phyloP scores from a whole-genome alignment of 2,797 vertebrate genomes.

The Cyclopterus lumpus region DNA sequence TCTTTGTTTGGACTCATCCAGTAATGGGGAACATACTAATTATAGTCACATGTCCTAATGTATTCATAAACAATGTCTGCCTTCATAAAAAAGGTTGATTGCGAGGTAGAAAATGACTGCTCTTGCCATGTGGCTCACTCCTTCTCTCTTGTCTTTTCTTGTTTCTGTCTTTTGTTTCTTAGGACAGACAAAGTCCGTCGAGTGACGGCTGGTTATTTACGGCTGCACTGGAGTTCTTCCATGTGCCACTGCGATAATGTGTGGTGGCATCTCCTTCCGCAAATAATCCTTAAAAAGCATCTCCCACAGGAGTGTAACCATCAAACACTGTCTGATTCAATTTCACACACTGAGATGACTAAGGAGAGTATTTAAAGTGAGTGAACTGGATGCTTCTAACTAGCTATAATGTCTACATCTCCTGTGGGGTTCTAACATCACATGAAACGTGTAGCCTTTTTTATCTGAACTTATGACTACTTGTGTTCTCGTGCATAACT shows the following conservation, averaged over 20 bases:
- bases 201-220: constrained; percentile 52
- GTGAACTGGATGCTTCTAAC: constrained; percentile 7
- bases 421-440: not conserved
- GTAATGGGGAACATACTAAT: constrained; percentile 64
- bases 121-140: constrained; percentile 30
- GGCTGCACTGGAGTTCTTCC: constrained; percentile 38
- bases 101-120: constrained; percentile 50
- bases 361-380: constrained; percentile 29
- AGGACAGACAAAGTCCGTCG: no score
- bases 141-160: constrained; percentile 5
- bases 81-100: constrained; percentile 61
- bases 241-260: constrained; percentile 61
- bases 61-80: constrained; percentile 66
- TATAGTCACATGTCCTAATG: constrained; percentile 66
- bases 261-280: constrained; percentile 45
- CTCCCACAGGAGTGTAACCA: constrained; percentile 46
- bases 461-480: not conserved
- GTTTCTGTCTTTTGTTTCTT: constrained; percentile 7
- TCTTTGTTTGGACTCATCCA: constrained; percentile 63
- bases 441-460: not conserved
- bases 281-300: constrained; percentile 62
- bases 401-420: not conserved
- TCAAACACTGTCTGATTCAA: constrained; percentile 40
- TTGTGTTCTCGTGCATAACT: not conserved
- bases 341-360: constrained; percentile 37